Base-by-base conservation (phyloP, 2,888 invertebrate species). In the Drosophila pullipes region DNA sequence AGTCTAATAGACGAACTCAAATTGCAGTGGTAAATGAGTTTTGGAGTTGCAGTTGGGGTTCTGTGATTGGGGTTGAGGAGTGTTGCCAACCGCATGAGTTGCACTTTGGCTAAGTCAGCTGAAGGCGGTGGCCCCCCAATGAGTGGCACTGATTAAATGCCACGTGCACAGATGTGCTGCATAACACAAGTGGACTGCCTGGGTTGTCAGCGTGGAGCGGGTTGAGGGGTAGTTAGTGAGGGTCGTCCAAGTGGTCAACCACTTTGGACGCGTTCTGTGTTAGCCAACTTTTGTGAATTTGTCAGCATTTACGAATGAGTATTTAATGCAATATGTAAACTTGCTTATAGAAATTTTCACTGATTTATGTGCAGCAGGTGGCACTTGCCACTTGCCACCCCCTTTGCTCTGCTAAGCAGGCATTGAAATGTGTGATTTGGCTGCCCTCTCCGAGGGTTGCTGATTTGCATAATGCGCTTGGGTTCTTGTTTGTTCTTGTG, bases 391-490 rank as follows among this genome's bases (percentile, higher is more conserved):
- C 41, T 60, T 52, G 41, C 49, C 58, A 5, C 54, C 35, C 22
- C 16, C 11, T 22, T 39, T 58, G 22, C n/a, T 90, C 84, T 88
- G 84, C 74, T 70, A 86, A 88, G 74, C 77, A 66, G 58, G 58
- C 63, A 73, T 78, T 78, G 66, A 70, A 69, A 76, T 72, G 58
- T 68, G 71, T 76, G 85, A 83, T 83, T 78, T 83, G 81, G 78
- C 76, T 41, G 67, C 54, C 71, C 73, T 82, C 65, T 61, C 33
- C 49, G 61, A 60, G 74, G 78, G 78, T 78, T 66, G 83, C 65
- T 72, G 78, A 89, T 88, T 91, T 88, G 83, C 88, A 88, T 88
- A 88, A 88, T 84, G 74, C 82, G 90, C 74, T 73, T 75, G 71
- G 73, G 73, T 60, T 62, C 41, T 47, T 68, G 53, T 69, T 73